A percentile compares a stretch with the other conserved stretches of the same genome.
These are phyloP conservation scores for Xerus inauris DNA, from an alignment of 2,113 vertebrate species.

Conservation along the genomic window DNA sequence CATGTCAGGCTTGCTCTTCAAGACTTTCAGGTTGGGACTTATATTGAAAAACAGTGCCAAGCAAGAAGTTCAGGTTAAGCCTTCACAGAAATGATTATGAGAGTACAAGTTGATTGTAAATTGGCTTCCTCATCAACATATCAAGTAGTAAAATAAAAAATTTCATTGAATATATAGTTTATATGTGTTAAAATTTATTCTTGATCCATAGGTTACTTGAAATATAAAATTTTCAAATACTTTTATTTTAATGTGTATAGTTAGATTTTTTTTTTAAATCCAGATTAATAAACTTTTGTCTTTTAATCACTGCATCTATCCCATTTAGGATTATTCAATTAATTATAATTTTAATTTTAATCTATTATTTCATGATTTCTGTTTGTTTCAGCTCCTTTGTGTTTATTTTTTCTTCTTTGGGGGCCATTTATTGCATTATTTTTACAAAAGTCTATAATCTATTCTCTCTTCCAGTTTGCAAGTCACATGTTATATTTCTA, in stretches of 20 bases:
- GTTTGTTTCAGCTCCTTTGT: background rate
- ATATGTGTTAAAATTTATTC: conserved; percentile 41
- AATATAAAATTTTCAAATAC: conserved; percentile 50
- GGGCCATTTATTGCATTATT: background rate
- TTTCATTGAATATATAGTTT: conserved; percentile 40
- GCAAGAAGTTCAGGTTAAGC: conserved; percentile 63
- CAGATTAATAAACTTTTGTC: background rate
- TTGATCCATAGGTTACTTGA: conserved; percentile 24
- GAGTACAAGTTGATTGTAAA: conserved; percentile 46
- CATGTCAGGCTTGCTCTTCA: conserved; percentile 63
- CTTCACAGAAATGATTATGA: conserved; percentile 61
- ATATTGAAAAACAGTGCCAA: conserved; percentile 52
- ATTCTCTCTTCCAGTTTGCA: background rate
- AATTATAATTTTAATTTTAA: conserved; percentile 28
- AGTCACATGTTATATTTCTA: background rate
- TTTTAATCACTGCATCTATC: conserved; percentile 20
- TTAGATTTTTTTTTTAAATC: background rate
- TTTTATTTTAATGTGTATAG: background rate
- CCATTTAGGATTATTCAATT: conserved; percentile 34
- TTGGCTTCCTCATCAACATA: conserved; percentile 40
- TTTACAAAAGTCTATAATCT: background rate
- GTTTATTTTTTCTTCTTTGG: background rate
- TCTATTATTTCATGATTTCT: background rate
- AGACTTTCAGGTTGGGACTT: conserved; percentile 63
- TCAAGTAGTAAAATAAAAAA: conserved; percentile 50